A percentile compares a stretch with the other conserved stretches of the same genome.
phyloP scores from a whole-genome alignment of 2,888 invertebrate species.

The Linnaemya tessellans region DNA sequence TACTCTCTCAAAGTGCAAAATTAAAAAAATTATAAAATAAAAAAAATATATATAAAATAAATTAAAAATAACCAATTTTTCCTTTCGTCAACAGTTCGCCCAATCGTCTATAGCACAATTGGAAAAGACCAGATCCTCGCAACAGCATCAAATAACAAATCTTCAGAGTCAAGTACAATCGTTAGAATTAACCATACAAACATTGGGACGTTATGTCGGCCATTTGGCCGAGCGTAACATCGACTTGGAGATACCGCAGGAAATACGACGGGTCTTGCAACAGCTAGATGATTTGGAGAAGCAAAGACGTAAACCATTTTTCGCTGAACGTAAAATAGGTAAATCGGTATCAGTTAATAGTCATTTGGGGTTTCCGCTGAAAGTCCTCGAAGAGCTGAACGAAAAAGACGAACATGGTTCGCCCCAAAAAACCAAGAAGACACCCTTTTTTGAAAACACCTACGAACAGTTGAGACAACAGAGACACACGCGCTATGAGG shows the following conservation, averaged over 20 bases:
- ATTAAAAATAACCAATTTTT: not conserved
- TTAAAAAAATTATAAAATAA: too few species aligned
- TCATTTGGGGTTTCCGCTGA: slow-evolving; percentile 83
- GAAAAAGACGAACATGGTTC: slow-evolving; percentile 84
- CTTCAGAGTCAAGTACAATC: slow-evolving; percentile 89
- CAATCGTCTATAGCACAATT: slow-evolving; percentile 85
- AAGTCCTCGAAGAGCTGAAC: slow-evolving; percentile 83
- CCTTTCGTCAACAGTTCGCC: slow-evolving; percentile 78
- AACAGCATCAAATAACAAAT: slow-evolving; percentile 86
- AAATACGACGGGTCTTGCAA: slow-evolving; percentile 89
- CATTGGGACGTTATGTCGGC: slow-evolving; percentile 89
- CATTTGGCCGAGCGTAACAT: slow-evolving; percentile 87
- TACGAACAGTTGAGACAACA: slow-evolving; percentile 89
- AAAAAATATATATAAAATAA: too few species aligned
- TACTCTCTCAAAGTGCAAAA: too few species aligned
- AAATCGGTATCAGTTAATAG: slow-evolving; percentile 83
- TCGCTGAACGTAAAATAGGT: slow-evolving; percentile 82
- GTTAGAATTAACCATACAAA: slow-evolving; percentile 89
- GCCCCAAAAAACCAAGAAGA: slow-evolving; percentile 83
- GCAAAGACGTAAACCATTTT: slow-evolving; percentile 82
- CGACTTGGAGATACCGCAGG: slow-evolving; percentile 88
- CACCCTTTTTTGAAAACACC: slow-evolving; percentile 87
- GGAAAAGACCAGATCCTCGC: slow-evolving; percentile 87
- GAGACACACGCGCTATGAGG: slow-evolving; percentile 79
- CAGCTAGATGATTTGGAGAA: slow-evolving; percentile 85